Evolutionary conservation across 2,888 invertebrate species (phyloP).

Genomic region (Stictocephala bisonia): DNA sequence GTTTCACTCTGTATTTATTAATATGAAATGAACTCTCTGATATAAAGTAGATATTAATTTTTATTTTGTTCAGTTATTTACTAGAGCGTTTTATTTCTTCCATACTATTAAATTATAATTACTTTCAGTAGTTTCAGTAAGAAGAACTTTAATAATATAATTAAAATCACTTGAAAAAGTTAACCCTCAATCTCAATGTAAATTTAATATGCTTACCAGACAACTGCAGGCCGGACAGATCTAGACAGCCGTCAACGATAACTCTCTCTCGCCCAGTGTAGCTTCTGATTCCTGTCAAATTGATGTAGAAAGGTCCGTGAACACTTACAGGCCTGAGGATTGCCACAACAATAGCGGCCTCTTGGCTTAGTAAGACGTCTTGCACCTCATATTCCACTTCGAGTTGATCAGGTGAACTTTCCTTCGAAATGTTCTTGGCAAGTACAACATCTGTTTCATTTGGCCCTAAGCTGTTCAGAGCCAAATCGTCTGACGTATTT

Average conservation of each 20-base stretch:
- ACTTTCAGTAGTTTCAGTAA: too few species aligned
- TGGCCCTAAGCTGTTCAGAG: neutral
- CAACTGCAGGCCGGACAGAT: conserved; percentile 1
- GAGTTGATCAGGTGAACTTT: neutral
- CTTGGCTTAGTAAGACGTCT: conserved; percentile 13
- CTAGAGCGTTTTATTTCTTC: too few species aligned
- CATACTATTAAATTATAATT: too few species aligned
- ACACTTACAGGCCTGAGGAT: neutral
- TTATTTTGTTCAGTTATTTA: too few species aligned
- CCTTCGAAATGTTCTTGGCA: conserved; percentile 2
- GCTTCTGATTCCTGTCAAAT: conserved; percentile 20
- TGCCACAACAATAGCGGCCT: conserved; percentile 16
- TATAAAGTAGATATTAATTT: too few species aligned
- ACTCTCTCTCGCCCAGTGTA: conserved; percentile 22
- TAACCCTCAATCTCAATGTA: too few species aligned
- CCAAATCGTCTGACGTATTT: neutral
- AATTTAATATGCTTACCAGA: neutral
- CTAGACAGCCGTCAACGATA: conserved; percentile 8
- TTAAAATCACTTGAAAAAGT: too few species aligned
- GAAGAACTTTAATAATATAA: too few species aligned
- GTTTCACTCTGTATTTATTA: too few species aligned
- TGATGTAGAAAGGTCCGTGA: conserved; percentile 2
- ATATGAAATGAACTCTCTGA: too few species aligned
- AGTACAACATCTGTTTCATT: neutral
- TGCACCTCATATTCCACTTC: neutral